Evolutionary conservation across 1,140 invertebrate genomes (phyloP), one percentile per base, ranked within the genome.

Genomic region (Pseudomyrmex gracilis): DNA sequence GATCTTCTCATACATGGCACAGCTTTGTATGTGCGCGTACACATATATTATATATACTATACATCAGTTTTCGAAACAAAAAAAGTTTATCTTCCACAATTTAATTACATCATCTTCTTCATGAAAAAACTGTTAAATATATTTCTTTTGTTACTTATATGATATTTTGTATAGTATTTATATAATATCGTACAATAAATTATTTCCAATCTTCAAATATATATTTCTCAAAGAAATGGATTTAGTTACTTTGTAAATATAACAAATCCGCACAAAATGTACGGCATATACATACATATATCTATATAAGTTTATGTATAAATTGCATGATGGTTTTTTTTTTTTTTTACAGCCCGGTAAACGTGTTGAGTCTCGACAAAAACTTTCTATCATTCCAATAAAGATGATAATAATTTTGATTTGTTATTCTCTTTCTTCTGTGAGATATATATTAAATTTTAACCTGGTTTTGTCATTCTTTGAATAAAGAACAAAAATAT

Each of bases 361-460:
- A n/a, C 58, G 34, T 77, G 24, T 74, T 13, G 1, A 2, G 60
- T 58, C 22, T 24, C 68, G n/a, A n/a, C n/a, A n/a, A 64, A 43
- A 55, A 51, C 67, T 83, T 76, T 20, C 34, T 80, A 80, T 57
- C 73, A 85, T 87, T 89, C 63, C 63, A 80, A 83, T 73, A 60
- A 73, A 78, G 49, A 43, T 57, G 58, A 34, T 66, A 88, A 61
- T 85, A 80, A 85, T 82, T 87, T 68, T n/a, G 45, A 76, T 83
- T 83, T 60, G 49, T 88, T 63, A 78, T 88, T 89, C 88, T 87
- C 90, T 89, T 89, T 88, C 57, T 85, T 85, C 89, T 85, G 78
- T 67, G 64, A n/a, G 66, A 78, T 91, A 87, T 86, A 87, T 71
- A 67, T 20, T 64, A 77, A 92, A 88, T 86, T 34, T 34, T 7